Conservation (phyloP, 2,113 vertebrate species). For the Rhabdomys dilectus region DNA sequence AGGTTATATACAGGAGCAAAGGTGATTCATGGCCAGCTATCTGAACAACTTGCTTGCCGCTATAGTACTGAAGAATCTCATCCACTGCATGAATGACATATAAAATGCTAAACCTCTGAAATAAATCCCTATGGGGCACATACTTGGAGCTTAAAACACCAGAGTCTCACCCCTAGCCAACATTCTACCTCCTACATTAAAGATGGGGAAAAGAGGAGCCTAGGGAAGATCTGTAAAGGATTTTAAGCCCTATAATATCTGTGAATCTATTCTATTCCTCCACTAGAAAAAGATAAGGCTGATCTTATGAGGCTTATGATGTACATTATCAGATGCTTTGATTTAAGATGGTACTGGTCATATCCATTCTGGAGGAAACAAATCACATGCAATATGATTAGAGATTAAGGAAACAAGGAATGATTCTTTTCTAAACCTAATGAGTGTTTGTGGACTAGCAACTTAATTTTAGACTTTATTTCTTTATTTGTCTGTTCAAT, state of each 20-base stretch:
- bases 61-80: not conserved
- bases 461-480: not conserved
- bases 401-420: not conserved
- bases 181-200: not conserved
- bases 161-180: not conserved
- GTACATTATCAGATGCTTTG: not conserved
- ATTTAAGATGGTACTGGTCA: not conserved
- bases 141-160: not conserved
- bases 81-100: not conserved
- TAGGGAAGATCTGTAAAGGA: not conserved
- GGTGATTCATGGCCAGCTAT: not conserved
- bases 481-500: not conserved
- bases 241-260: not conserved
- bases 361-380: not conserved
- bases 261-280: too few species aligned
- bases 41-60: not conserved
- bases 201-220: not conserved
- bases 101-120: not conserved
- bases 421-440: not conserved
- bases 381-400: not conserved
- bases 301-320: not conserved
- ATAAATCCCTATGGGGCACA: not conserved
- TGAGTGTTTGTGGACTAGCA: not conserved
- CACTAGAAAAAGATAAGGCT: not conserved
- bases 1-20: not conserved